These are phyloP conservation scores for Conistra vaccinii DNA, from an alignment of 2,888 invertebrate species.

Conservation along the genomic window DNA sequence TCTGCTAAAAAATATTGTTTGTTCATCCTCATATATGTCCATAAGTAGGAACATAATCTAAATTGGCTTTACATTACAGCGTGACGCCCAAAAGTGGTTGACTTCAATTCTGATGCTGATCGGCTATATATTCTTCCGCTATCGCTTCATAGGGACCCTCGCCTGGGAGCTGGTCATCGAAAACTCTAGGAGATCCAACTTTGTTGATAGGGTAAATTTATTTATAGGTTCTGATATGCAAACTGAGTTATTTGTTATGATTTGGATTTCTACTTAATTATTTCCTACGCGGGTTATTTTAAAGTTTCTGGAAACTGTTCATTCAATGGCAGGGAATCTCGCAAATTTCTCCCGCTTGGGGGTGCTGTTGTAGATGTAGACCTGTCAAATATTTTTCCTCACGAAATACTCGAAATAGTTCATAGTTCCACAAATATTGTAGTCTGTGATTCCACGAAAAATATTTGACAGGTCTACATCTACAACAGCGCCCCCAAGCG, in stretches of 20 bases:
- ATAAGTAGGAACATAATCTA: neutral
- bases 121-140: conserved; percentile 81
- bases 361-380: too few relatives aligned
- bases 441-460: too few relatives aligned
- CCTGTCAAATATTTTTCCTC: too few relatives aligned
- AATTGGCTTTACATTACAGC: conserved; percentile 68
- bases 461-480: too few relatives aligned
- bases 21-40: neutral
- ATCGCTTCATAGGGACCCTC: conserved; percentile 82
- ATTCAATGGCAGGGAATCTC: too few relatives aligned
- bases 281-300: neutral
- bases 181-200: conserved; percentile 76
- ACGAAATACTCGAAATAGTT: too few relatives aligned
- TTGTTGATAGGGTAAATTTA: conserved; percentile 79
- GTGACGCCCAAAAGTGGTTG: conserved; percentile 77
- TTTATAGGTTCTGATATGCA: neutral
- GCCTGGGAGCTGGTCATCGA: conserved; percentile 82
- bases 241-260: too few relatives aligned
- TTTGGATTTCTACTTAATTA: neutral
- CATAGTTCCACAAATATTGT: too few relatives aligned
- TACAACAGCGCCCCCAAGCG: too few relatives aligned
- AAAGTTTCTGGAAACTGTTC: neutral
- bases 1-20: neutral
- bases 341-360: too few relatives aligned
- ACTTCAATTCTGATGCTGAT: conserved; percentile 79